Percentiles rank a stretch among this genome's conserved stretches.
Evolutionary conservation across 2,797 vertebrate species (phyloP).

Genomic region (Hippopotamyrus pictus): DNA sequence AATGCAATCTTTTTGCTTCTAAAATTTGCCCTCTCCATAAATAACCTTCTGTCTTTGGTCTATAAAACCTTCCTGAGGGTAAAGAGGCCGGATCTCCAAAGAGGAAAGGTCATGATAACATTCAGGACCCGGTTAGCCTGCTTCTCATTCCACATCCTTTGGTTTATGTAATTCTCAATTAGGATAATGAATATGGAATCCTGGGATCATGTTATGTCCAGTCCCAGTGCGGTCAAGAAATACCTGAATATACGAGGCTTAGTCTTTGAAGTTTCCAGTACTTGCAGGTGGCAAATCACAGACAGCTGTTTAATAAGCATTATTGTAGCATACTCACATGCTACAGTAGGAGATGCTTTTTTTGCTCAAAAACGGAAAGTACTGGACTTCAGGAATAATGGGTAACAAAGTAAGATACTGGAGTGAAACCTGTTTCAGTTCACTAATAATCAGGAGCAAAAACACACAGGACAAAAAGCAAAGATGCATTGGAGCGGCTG

Average conservation of each 20-base stretch:
- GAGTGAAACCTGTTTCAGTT: not conserved
- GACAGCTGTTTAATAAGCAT: not conserved
- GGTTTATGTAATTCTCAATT: slow-evolving; percentile 60
- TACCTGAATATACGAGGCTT: not conserved
- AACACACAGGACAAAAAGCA: not conserved
- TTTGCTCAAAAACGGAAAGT: not conserved
- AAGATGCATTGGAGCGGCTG: not conserved
- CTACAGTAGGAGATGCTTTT: not conserved
- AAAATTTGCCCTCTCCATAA: not conserved
- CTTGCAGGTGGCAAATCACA: not conserved
- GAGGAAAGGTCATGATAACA: slow-evolving; percentile 49
- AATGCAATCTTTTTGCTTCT: not conserved
- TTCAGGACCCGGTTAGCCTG: slow-evolving; percentile 56
- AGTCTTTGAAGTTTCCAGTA: not conserved
- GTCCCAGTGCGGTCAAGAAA: slow-evolving; percentile 23
- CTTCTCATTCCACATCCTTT: slow-evolving; percentile 50
- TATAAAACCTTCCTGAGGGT: not conserved
- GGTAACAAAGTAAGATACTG: not conserved
- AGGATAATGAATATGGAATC: slow-evolving; percentile 57
- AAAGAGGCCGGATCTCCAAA: not conserved
- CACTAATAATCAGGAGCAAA: not conserved
- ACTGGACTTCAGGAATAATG: not conserved
- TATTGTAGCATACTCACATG: not conserved
- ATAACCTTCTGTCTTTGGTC: not conserved
- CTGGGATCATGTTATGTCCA: slow-evolving; percentile 42